These are phyloP conservation scores for Apotomis turbidana DNA, from an alignment of 2,888 invertebrate genomes.

Conservation along the genomic window DNA sequence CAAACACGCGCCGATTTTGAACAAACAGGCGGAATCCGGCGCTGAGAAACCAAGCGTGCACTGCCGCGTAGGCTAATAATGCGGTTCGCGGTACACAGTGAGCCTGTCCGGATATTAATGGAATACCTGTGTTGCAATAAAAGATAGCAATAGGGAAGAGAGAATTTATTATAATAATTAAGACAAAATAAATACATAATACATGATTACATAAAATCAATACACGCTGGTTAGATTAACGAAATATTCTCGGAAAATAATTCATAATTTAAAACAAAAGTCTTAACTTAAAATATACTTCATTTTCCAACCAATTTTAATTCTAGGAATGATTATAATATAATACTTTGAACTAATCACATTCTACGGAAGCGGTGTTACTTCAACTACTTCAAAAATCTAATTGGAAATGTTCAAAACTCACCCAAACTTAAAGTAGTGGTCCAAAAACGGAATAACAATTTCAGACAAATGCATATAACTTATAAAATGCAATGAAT, in stretches of 20 bases:
- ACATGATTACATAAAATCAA: conserved; percentile 67
- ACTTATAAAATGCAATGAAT: conserved; percentile 49
- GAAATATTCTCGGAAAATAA: conserved; percentile 44
- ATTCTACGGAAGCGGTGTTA: conserved; percentile 48
- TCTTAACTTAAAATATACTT: conserved; percentile 56
- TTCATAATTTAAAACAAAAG: conserved; percentile 63
- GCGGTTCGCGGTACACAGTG: no score
- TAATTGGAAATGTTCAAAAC: conserved; percentile 42
- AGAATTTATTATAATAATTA: conserved; percentile 62
- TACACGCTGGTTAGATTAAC: conserved; percentile 45
- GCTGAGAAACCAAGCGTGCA: no score
- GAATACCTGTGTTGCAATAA: conserved; percentile 25
- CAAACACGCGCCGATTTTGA: no score
- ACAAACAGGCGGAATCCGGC: no score
- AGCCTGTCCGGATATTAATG: no score
- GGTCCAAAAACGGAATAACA: conserved; percentile 55
- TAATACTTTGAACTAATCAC: conserved; percentile 49
- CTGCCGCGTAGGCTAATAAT: no score
- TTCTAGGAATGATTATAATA: conserved; percentile 49
- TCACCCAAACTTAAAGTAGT: conserved; percentile 47
- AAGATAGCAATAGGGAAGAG: conserved; percentile 48
- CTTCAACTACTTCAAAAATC: conserved; percentile 43
- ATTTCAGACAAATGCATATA: conserved; percentile 46
- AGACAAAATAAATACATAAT: conserved; percentile 64
- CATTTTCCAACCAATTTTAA: conserved; percentile 55